Conservation (phyloP, 2,888 invertebrate genomes). For the Cyclophora albipunctata region DNA sequence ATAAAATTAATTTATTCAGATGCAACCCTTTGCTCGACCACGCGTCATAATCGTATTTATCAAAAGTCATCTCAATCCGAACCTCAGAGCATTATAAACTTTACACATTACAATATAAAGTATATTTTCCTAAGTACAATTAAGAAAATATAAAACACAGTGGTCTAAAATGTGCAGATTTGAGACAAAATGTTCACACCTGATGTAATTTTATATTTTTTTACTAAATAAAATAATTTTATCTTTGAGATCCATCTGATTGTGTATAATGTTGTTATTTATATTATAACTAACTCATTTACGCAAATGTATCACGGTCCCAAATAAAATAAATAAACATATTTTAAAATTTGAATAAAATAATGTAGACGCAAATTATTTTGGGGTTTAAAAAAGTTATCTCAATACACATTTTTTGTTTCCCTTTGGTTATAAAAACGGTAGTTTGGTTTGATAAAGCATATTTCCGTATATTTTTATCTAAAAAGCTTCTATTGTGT, state of each 20-base stretch:
- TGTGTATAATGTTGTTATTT: not conserved
- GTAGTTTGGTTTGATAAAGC: not conserved
- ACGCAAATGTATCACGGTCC: too few species aligned
- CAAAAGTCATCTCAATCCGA: slow-evolving; percentile 21
- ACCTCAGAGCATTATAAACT: slow-evolving; percentile 12
- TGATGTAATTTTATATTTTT: slow-evolving; percentile 11
- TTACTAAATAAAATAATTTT: slow-evolving; percentile 7
- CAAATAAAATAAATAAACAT: too few species aligned
- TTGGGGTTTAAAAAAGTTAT: too few species aligned
- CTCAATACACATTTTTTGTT: too few species aligned
- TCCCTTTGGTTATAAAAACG: slow-evolving; percentile 17
- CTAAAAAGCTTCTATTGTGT: not conserved
- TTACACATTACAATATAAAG: not conserved
- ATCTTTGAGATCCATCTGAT: slow-evolving; percentile 3
- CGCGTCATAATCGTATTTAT: slow-evolving; percentile 43
- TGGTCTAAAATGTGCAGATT: slow-evolving; percentile 10
- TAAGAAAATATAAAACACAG: slow-evolving; percentile 2
- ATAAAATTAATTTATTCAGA: slow-evolving; percentile 49
- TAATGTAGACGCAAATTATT: too few species aligned
- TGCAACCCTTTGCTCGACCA: slow-evolving; percentile 32
- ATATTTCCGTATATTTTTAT: too few species aligned
- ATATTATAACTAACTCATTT: too few species aligned
- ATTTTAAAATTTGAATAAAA: too few species aligned
- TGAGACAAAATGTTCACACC: slow-evolving; percentile 11
- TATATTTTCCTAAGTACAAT: slow-evolving; percentile 9